Evolutionary conservation across 2,113 vertebrate species (phyloP).

Genomic region (Beaufortia kweichowensis): DNA sequence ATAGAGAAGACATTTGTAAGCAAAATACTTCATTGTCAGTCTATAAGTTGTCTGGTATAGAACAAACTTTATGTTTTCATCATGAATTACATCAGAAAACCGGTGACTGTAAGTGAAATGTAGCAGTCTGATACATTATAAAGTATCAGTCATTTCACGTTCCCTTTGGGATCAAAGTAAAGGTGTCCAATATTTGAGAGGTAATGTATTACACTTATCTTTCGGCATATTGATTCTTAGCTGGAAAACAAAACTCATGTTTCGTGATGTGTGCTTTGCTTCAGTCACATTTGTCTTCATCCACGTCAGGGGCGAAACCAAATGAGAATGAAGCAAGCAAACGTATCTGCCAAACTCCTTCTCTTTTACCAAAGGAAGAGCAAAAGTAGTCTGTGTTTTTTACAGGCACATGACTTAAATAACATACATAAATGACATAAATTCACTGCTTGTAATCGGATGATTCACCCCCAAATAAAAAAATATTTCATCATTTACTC

Average conservation of each 20-base stretch:
- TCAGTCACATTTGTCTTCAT: slow-evolving; percentile 58
- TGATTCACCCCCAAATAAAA: too few species aligned
- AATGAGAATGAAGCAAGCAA: slow-evolving; percentile 45
- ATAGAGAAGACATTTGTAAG: background rate
- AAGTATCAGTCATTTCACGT: slow-evolving; percentile 42
- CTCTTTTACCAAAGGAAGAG: slow-evolving; percentile 15
- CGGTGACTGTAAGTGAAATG: slow-evolving; percentile 5
- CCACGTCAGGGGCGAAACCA: slow-evolving; percentile 41
- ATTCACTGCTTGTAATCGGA: too few species aligned
- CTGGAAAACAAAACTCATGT: slow-evolving; percentile 57
- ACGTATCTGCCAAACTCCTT: slow-evolving; percentile 18
- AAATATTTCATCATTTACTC: too few species aligned
- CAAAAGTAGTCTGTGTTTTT: slow-evolving; percentile 22
- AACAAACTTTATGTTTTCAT: too few species aligned
- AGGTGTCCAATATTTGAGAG: slow-evolving; percentile 50
- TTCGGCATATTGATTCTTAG: slow-evolving; percentile 70
- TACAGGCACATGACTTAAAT: background rate
- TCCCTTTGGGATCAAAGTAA: slow-evolving; percentile 52
- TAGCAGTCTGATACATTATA: slow-evolving; percentile 19
- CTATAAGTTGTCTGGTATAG: too few species aligned
- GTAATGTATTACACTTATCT: slow-evolving; percentile 71
- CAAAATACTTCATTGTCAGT: background rate
- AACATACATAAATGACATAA: too few species aligned
- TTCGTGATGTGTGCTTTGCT: slow-evolving; percentile 42
- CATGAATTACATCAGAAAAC: slow-evolving; percentile 18